Base-by-base conservation (phyloP, 2,113 vertebrate genomes). In the Vidua chalybeata region DNA sequence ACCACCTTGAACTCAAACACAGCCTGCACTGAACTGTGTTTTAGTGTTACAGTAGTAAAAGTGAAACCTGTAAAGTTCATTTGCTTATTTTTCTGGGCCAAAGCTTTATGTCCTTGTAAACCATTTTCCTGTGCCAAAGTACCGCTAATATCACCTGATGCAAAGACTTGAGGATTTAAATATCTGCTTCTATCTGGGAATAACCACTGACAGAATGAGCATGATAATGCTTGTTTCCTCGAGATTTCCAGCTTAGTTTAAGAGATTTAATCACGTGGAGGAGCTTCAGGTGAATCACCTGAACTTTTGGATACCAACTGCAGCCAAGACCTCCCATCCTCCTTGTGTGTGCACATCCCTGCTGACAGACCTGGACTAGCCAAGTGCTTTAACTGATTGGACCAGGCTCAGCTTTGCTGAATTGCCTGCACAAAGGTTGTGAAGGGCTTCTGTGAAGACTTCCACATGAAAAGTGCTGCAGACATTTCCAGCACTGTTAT, bases 331-430 rank as follows among this genome's bases (percentile, higher is more conserved):
- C 84, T 94, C 91, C 84, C 84, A 59, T 68, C 41, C 37, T 82
- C 78, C 67, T 58, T 71, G n/a, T 37, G 49, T 35, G 5, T 69
- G 46, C 63, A 66, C 51, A 80, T 80, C 71, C 62, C 22, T 0
- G 0, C 55, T n/a, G 55, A 80, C 39, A 87, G 78, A 93, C 52
- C 19, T 59, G 51, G 24, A 48, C 59, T 84, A 93, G 82, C 68
- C 63, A 94, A 90, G 18, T 52, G 48, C 8, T 80, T 88, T 96
- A 96, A 94, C 85, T 95, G 92, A 91, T 81, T 87, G 87, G 85
- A 83, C 37, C 3, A 0, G 55, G 27, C 68, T 93, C 84, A 94
- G 80, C 43, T 79, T 82, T 91, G 37, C 81, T 74, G 35, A 35
- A 79, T 79, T 93, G 39, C 62, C 78, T 83, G 55, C 84, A 90